A percentile compares a stretch with the other conserved stretches of the same genome.
phyloP scores from a whole-genome alignment of 2,113 vertebrate genomes.

The Heterochromis multidens region DNA sequence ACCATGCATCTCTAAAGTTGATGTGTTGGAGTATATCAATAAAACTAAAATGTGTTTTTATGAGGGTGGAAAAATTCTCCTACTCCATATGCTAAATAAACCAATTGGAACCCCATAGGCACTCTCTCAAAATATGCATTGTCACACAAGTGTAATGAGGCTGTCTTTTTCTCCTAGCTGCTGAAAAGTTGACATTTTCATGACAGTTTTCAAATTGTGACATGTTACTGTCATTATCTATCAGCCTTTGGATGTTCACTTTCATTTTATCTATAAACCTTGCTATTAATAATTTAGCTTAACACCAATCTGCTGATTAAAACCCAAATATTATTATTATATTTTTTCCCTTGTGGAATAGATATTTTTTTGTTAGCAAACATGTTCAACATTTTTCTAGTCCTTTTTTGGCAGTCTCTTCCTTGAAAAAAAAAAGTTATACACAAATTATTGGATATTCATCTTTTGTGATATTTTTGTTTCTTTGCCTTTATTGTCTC shows the following conservation, averaged over 20 bases:
- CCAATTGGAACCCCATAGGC: not conserved
- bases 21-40: not conserved
- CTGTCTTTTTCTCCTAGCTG: not conserved
- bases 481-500: not conserved
- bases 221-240: not conserved
- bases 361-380: not conserved
- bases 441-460: not conserved
- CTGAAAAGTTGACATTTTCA: not conserved
- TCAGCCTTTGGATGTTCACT: not conserved
- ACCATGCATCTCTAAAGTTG: not conserved
- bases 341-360: not conserved
- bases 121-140: not conserved
- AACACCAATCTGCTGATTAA: not conserved
- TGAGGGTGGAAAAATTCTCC: not conserved
- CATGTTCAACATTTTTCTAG: not conserved
- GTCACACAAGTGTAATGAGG: not conserved
- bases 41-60: not conserved
- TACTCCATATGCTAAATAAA: not conserved
- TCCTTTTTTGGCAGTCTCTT: not conserved
- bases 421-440: not conserved
- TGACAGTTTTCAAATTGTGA: not conserved
- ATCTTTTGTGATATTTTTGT: not conserved
- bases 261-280: not conserved
- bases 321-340: not conserved
- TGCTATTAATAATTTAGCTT: not conserved